A percentile compares a stretch with the other conserved stretches of the same genome.
Evolutionary conservation across 2,113 vertebrate species (phyloP).

Genomic region (Callocephalon fimbriatum): DNA sequence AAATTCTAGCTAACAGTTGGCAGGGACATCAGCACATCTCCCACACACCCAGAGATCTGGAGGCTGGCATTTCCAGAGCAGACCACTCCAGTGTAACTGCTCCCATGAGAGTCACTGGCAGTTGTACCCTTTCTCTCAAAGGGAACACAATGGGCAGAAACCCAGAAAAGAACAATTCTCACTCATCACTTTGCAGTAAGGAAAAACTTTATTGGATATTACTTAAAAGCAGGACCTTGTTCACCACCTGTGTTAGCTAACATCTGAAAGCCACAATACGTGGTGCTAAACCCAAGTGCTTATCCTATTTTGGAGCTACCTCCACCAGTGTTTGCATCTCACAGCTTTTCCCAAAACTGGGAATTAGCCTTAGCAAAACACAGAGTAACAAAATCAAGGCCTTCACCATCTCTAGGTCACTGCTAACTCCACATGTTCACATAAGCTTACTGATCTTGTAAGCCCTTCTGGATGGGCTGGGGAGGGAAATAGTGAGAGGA

Average conservation of each 20-base stretch:
- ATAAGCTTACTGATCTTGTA: neutral
- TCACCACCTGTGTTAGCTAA: neutral
- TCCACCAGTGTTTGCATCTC: neutral
- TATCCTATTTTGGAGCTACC: neutral
- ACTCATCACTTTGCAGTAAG: neutral
- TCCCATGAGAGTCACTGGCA: neutral
- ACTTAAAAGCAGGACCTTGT: neutral
- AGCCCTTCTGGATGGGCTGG: neutral
- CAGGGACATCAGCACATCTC: neutral
- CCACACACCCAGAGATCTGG: neutral
- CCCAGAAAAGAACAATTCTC: neutral
- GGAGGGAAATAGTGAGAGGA: neutral
- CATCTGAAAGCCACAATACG: accelerated
- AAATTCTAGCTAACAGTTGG: neutral
- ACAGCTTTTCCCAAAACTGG: neutral
- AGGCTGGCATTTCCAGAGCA: neutral
- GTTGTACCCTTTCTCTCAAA: neutral
- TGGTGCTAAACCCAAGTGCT: neutral
- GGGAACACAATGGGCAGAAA: neutral
- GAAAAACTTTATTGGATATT: neutral
- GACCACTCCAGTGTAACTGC: neutral
- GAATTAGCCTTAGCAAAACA: neutral
- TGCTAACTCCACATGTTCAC: neutral
- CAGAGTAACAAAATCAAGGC: neutral
- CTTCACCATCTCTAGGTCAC: neutral